Evolutionary conservation across 2,888 invertebrate species (phyloP), one percentile per base, ranked within the genome.

Genomic region (Hirtodrosophila histrioides): DNA sequence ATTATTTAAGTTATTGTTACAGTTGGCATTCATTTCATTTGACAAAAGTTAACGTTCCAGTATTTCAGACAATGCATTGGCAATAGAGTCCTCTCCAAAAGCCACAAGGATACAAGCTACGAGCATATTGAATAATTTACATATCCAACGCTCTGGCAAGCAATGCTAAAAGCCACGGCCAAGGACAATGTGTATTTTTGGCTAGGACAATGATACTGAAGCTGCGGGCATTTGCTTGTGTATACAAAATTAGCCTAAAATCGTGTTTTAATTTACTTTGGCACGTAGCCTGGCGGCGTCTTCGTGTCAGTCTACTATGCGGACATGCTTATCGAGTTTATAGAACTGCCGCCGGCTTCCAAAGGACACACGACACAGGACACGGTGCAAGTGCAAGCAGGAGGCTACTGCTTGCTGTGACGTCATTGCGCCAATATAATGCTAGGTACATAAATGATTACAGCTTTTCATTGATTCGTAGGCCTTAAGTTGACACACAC

Each of bases 381-480:
- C 24, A 51, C 45, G 29, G 37, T 11, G 3, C 10, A 17, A 3
- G 12, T 9, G 24, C 39, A 53, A 57, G 45, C 57, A 41, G 17
- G 29, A 29, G n/a, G 12, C 11, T 23, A 54, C 49, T 43, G 53
- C 43, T 50, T 27, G 48, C 36, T 29, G 80, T 81, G 86, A 81
- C 86, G 81, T 83, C 81, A 86, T 54, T 69, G 43, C 48, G 29
- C 24, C 3, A 11, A 31, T 8, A 37, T 1, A 48, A 60, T 40
- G 29, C 29, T 41, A 46, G 27, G 43, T 63, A 65, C 54, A 54
- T 48, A 57, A 44, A 49, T 53, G 31, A 45, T 10, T 57, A 37
- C 51, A 55, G 57, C 60, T 58, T 62, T 68, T 69, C 69, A 68
- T 68, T 69, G 77, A 83, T 75, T 80, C 71, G 50, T 65, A 72